Evolutionary conservation across 2,888 invertebrate species (phyloP), one percentile per base, ranked within the genome.

Genomic region (Melanchra persicariae): DNA sequence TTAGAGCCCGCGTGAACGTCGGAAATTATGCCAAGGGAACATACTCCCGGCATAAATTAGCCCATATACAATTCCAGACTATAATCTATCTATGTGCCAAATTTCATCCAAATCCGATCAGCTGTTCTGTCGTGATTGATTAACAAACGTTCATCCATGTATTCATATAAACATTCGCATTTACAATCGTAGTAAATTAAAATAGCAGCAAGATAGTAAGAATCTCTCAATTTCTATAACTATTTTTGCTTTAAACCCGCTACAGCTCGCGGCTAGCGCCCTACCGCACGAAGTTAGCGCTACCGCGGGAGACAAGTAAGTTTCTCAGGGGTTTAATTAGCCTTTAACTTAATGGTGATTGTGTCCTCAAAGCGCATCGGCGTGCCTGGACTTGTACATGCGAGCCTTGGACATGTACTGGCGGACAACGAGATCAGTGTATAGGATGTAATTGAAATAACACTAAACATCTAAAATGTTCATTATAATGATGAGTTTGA

Each of bases 301-400:
- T 87, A 81, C 83, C 86, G 79, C 87, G 84, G 83, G 89, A 90
- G 91, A 92, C 91, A 90, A 92, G 91, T 93, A 90, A 92, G 92
- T 93, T 93, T 90, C 91, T 89, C 89, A 85, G 88, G 87, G 89
- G 91, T 90, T 94, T 94, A 94, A 95, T 95, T 93, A 93, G 92
- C 91, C 91, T 90, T 91, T 92, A 93, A 93, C 89, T 92, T 93
- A 93, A 93, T 92, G 90, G 91, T 91, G 92, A 92, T 92, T 91
- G 91, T 91, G 88, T 89, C 88, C 88, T 88, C 87, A 81, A 82
- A 88, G 90, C 87, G 87, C 89, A 88, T 85, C 86, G 84, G 84
- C 63, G 85, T 79, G 83, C 73, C 78, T 79, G 67, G 79, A 82
- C 79, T 82, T 74, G 66, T 70, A 82, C 74, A 79, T 82, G 67